Conservation (phyloP, 2,797 vertebrate species). For the Acanthornis magna region DNA sequence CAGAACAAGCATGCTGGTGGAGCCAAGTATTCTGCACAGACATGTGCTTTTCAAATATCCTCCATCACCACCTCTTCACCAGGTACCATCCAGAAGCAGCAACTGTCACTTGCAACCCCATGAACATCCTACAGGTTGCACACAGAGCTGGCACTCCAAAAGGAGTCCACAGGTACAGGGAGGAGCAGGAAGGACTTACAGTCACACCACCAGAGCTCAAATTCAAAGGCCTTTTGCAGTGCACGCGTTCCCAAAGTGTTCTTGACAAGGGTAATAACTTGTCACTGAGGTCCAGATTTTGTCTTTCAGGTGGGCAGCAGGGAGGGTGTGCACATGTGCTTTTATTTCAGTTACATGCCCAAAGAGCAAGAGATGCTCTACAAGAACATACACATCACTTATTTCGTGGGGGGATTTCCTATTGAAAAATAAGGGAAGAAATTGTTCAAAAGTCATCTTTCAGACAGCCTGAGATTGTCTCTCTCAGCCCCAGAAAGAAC, state of each 20-base stretch:
- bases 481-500: not conserved
- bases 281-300: not conserved
- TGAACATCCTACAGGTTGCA: not conserved
- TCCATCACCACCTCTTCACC: not conserved
- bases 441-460: not conserved
- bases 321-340: rapidly evolving
- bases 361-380: not conserved
- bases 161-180: not conserved
- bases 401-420: not conserved
- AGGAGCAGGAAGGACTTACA: not conserved
- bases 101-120: not conserved
- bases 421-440: not conserved
- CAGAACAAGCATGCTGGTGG: not conserved
- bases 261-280: not conserved
- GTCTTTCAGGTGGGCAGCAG: not conserved
- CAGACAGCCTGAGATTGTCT: not conserved
- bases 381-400: not conserved
- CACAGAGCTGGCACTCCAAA: not conserved
- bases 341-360: not conserved
- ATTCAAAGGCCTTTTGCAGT: not conserved
- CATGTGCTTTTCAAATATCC: not conserved
- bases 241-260: not conserved
- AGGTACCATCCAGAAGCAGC: not conserved
- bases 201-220: not conserved
- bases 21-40: not conserved